These are phyloP conservation scores for Liasis olivaceus DNA, from an alignment of 2,797 vertebrate genomes.

Conservation along the genomic window DNA sequence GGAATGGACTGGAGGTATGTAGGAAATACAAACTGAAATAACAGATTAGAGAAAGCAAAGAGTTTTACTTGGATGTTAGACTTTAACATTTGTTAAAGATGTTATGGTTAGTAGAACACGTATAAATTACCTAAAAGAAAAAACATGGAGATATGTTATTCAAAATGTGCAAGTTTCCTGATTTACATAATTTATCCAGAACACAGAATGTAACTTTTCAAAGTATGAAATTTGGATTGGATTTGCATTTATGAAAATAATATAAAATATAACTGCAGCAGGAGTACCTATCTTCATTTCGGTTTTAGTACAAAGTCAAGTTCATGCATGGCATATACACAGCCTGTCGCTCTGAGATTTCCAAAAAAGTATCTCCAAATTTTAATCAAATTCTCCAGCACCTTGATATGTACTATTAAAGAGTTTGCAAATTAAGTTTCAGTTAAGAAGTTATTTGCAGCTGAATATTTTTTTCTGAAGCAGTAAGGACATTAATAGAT, in stretches of 20 bases:
- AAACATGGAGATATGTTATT: not conserved
- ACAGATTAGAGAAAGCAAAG: not conserved
- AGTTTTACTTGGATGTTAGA: no score
- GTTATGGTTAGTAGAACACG: not conserved
- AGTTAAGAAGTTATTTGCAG: slow-evolving; percentile 42
- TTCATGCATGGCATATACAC: not conserved
- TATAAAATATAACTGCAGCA: no score
- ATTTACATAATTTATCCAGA: not conserved
- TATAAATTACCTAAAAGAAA: not conserved
- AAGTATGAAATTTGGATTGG: not conserved
- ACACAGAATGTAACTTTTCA: not conserved
- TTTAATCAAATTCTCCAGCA: not conserved
- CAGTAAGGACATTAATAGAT: slow-evolving; percentile 31
- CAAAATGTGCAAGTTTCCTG: not conserved
- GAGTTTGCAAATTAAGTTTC: slow-evolving; percentile 12
- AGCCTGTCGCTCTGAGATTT: not conserved
- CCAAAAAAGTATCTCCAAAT: not conserved
- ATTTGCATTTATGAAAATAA: not conserved
- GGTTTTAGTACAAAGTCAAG: not conserved
- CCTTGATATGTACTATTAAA: slow-evolving; percentile 7
- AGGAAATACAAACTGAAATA: not conserved
- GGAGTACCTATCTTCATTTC: no score
- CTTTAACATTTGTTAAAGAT: not conserved
- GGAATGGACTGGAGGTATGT: not conserved
- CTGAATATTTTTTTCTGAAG: slow-evolving; percentile 34